Base-by-base conservation (phyloP, 2,888 invertebrate species). In the Carabus problematicus region DNA sequence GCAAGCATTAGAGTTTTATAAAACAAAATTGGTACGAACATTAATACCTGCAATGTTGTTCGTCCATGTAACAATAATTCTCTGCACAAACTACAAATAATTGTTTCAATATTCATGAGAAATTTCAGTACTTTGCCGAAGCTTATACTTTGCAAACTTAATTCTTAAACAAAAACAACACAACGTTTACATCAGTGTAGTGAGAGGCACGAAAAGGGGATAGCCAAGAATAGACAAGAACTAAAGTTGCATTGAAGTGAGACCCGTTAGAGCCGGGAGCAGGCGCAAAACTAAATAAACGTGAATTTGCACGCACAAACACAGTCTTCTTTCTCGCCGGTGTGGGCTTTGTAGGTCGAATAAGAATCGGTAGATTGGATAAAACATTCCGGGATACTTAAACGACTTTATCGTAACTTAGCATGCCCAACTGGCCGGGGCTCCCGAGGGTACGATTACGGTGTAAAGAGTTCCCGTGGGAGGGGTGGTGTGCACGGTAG, bases 351-450 rank as follows among this genome's bases (percentile, higher is more conserved):
- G 49, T 52, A 59, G 45, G 56, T 58, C 66, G 66, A 60, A 67
- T 67, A 67, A 60, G 67, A 60, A 67, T 60, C 67, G 60, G 67
- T 67, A 60, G 67, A 67, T 67, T 67, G 67, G 67, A 67, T 67
- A 67, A 60, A 60, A 60, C 60, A 60, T 67, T 66, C 66, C 58
- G 73, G 66, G 72, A 71, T 72, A 71, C 72, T 73, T 73, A 73
- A 73, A 73, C 72, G 72, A 73, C 72, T 73, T 73, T 72, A 73
- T 73, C 73, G 73, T 71, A 71, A 72, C 73, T 73, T 73, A 73
- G 72, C 66, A 59, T 42, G 66, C 56, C 47, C 66, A 45, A 59
- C 59, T 40, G 56, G 67, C 67, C 49, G 16, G 12, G 14, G 41
- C 39, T 67, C 67, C 60, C 67, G 14, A 52, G 67, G 67, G 67